These are phyloP conservation scores for Apamea sordens DNA, from an alignment of 2,888 invertebrate species.

Conservation along the genomic window DNA sequence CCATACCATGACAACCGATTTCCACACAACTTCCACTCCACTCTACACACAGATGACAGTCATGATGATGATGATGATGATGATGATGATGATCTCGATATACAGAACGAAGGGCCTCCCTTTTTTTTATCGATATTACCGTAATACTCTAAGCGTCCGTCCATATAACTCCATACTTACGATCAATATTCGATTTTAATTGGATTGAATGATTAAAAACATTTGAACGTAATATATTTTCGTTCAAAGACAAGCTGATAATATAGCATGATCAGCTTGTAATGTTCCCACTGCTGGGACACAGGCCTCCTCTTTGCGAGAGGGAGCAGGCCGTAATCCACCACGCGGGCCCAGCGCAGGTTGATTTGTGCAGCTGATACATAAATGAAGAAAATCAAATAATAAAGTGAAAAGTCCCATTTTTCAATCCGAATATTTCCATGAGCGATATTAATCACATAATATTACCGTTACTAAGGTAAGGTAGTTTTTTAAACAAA, in stretches of 20 bases:
- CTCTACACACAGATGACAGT: too few relatives aligned
- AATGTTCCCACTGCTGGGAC: background rate
- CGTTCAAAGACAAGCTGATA: background rate
- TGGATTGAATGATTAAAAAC: background rate
- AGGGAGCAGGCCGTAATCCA: background rate
- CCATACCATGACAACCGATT: too few relatives aligned
- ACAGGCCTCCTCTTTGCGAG: too few relatives aligned
- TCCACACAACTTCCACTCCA: too few relatives aligned
- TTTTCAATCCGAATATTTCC: slow-evolving; percentile 2
- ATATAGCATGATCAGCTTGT: background rate
- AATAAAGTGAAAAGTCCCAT: background rate
- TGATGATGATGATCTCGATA: background rate
- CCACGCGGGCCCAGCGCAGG: background rate
- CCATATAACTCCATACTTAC: background rate
- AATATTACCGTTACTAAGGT: background rate
- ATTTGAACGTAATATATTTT: background rate
- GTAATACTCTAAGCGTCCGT: background rate
- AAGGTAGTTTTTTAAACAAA: slow-evolving; percentile 4
- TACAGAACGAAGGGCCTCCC: background rate
- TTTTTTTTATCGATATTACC: background rate
- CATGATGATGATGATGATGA: too few relatives aligned
- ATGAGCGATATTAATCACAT: slow-evolving; percentile 9
- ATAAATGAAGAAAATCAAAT: background rate
- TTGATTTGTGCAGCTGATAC: background rate
- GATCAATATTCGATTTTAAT: too few relatives aligned